Base-by-base conservation (phyloP, 1,140 invertebrate species). In the Atta cephalotes region DNA sequence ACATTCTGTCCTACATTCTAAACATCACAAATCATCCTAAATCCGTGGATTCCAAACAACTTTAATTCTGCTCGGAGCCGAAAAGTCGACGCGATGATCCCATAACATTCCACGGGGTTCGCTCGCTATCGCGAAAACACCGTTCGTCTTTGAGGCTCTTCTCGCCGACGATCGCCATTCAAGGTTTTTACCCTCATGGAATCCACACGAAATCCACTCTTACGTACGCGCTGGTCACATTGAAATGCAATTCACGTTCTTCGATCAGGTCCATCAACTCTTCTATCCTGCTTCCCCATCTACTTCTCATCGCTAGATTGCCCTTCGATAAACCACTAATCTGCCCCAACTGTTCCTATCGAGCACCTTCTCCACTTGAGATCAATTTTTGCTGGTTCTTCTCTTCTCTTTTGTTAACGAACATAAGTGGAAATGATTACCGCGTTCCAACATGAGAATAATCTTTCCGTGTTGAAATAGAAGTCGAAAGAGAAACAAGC, bases 181-280 rank as follows among this genome's bases (percentile, higher is more conserved):
- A 91, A 87, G 92, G 90, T 93, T 93, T 93, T 93, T 93, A 93
- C 92, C 91, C 92, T 77, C 66, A 56, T 88, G 92, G 93, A 93
- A 93, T 93, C 91, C 92, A 89, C 92, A 89, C 92, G 86, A 93
- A 93, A 93, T 39, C 35, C 91, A 92, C 92, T 92, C 92, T 93
- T 91, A 92, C 91, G 92, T 92, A 91, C 92, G 88, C 88, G 77
- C 70, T 85, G 78, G 39, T 9, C 88, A 86, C 93, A 93, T 93
- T 93, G 92, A 93, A 93, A 93, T 93, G 92, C 93, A 93, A 92
- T 88, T 93, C 92, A 90, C 91, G 92, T 92, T 89, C 88, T 80
- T 80, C 84, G 86, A 76, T 86, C 81, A 88, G 92, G 87, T 88
- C 92, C 91, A 90, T 91, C 91, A 89, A 88, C 82, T 49, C 63